Base-by-base conservation (phyloP, 2,888 invertebrate species). In the Schizaphis graminum region DNA sequence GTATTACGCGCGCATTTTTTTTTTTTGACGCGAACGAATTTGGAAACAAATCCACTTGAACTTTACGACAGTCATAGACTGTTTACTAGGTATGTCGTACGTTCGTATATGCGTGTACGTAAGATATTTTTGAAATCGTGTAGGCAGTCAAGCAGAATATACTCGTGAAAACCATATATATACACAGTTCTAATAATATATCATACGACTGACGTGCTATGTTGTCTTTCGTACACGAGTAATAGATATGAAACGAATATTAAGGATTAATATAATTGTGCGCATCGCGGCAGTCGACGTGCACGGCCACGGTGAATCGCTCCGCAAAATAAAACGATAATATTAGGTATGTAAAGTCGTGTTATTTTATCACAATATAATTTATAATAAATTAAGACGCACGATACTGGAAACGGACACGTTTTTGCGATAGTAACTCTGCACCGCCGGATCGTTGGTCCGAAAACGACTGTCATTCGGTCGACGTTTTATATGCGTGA, bases 91-190 rank as follows among this genome's bases (percentile, higher is more conserved):
- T 47, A 47, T 47, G 5, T 0, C 3, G 16, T 11, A 10, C 28
- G 26, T 35, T 7, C n/a, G 16, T 67, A 16, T 57, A 57, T 2
- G n/a, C 8, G n/a, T 5, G 16, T 5, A 5, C n/a, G 67, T 4
- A 26, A 21, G 13, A 16, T 16, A n/a, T n/a, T n/a, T 16, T 61
- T 10, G 5, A 67, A n/a, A 16, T n/a, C n/a, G n/a, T 16, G 16
- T n/a, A 16, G 16, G 28, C 8, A 28, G 28, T 11, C 61, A n/a
- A 53, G 53, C 11, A 28, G 3, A 28, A 61, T 11, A 28, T 67
- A 16, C 7, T 16, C 16, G n/a, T 16, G n/a, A 13, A 16, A 13
- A 16, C 16, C 16, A 4, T 5, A 1, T 1, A 1, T 1, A n/a
- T 3, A n/a, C 16, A 67, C n/a, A 2, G 67, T 61, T n/a, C n/a